Base-by-base conservation (phyloP, 2,888 invertebrate genomes). In the Nephrocerus scutellatus region DNA sequence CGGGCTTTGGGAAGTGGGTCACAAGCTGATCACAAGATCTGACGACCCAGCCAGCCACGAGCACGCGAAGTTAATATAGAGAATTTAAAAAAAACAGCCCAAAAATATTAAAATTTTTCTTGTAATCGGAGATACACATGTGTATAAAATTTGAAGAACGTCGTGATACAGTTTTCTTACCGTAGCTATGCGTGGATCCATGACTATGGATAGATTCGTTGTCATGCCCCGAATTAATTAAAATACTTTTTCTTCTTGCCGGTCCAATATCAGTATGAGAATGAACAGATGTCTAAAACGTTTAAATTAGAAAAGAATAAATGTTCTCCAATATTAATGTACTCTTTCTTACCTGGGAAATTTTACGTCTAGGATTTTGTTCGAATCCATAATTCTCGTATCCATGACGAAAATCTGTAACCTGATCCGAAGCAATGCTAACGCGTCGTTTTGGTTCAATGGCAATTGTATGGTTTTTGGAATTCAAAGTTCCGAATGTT, bases 211-310 rank as follows among this genome's bases (percentile, higher is more conserved):
- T 57, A 28, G 70, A 67, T 49, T 70, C 70, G 46, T 58, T 63
- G 41, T 71, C 68, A 36, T 55, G 50, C 10, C 48, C 39, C 3
- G 75, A 71, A 61, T 79, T 78, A 59, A 82, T 76, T 36, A 82
- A 70, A 56, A 82, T 82, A 61, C 82, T 82, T 60, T 82, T 82
- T 49, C 80, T 77, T 53, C 82, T 72, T 41, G 78, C 77, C 13
- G 82, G 82, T 41, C 82, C 82, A 48, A 79, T 75, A 60, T 79
- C 78, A 33, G 72, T 60, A 51, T 74, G 73, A 28, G 66, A 67
- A 46, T 68, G 66, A 59, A 77, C 75, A 24, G 76, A 71, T 33
- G 74, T 71, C 54, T 74, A 63, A 3, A 63, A 62, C n/a, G n/a
- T n/a, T n/a, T n/a, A n/a, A n/a, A n/a, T n/a, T n/a, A n/a, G n/a